Percentiles rank a stretch among this genome's conserved stretches.
These are phyloP conservation scores for Passer domesticus DNA, from an alignment of 2,113 vertebrate genomes.

Conservation along the genomic window DNA sequence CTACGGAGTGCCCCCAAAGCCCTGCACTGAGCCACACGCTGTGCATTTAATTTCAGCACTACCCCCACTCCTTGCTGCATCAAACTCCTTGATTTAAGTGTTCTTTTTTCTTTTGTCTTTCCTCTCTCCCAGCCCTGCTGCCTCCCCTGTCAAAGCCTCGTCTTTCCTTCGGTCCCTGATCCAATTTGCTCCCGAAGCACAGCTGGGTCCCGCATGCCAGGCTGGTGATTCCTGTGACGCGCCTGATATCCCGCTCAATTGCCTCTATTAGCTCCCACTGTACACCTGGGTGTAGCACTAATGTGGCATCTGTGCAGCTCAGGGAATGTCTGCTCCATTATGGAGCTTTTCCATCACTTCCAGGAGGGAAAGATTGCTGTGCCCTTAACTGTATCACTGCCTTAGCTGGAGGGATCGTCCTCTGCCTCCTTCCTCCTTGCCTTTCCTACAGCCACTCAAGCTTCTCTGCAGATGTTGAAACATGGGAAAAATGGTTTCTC, in stretches of 20 bases:
- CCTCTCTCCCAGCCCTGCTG: neutral
- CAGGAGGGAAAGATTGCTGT: neutral
- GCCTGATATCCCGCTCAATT: neutral
- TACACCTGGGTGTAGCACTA: neutral
- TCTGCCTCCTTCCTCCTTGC: neutral
- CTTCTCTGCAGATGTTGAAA: neutral
- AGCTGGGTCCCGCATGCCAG: neutral
- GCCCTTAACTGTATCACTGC: neutral
- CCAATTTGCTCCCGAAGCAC: neutral
- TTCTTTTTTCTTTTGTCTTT: neutral
- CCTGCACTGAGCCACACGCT: rapidly evolving
- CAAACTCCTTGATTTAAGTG: neutral
- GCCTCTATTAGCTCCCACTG: neutral
- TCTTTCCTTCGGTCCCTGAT: neutral
- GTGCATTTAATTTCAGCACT: neutral
- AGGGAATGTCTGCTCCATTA: neutral
- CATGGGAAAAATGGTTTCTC: neutral
- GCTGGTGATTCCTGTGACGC: neutral
- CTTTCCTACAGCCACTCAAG: neutral
- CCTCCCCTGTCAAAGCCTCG: neutral
- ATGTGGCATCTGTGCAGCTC: neutral
- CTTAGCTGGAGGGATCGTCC: neutral
- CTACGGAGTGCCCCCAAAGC: neutral
- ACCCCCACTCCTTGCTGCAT: neutral
- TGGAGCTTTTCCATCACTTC: neutral